These are phyloP conservation scores for Diorhabda sublineata DNA, from an alignment of 1,140 invertebrate species.

Conservation along the genomic window DNA sequence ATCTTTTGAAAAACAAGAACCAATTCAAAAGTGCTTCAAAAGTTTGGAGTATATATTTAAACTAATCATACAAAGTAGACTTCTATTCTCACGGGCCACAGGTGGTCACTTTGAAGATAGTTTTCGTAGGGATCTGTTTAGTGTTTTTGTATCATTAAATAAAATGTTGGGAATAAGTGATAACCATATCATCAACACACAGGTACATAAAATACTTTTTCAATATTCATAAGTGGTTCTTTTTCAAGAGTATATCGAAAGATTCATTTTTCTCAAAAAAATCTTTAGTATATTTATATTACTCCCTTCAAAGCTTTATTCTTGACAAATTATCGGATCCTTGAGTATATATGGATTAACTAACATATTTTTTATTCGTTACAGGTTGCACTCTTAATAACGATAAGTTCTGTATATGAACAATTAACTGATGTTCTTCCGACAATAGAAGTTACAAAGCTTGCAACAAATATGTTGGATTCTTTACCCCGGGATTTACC, in stretches of 20 bases:
- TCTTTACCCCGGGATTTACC: constrained; percentile 61
- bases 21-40: constrained; percentile 84
- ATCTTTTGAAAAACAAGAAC: constrained; percentile 78
- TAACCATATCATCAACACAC: constrained; percentile 71
- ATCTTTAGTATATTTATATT: too few relatives aligned
- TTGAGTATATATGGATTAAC: too few relatives aligned
- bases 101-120: constrained; percentile 84
- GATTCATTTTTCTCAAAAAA: too few relatives aligned
- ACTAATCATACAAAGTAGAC: constrained; percentile 87
- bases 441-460: constrained; percentile 61
- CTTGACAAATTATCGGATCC: too few relatives aligned
- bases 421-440: constrained; percentile 61
- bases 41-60: constrained; percentile 94
- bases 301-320: too few relatives aligned
- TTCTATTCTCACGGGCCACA: constrained; percentile 83
- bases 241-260: too few relatives aligned
- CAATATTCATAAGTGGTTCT: neutral
- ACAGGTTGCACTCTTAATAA: constrained; percentile 41
- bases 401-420: constrained; percentile 54
- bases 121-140: constrained; percentile 72
- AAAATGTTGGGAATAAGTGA: constrained; percentile 69
- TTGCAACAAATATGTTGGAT: constrained; percentile 66
- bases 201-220: constrained; percentile 51
- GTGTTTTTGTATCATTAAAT: constrained; percentile 71
- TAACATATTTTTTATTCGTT: neutral